These are phyloP conservation scores for Orchestia grillus DNA, from an alignment of 1,140 invertebrate species.

Conservation along the genomic window DNA sequence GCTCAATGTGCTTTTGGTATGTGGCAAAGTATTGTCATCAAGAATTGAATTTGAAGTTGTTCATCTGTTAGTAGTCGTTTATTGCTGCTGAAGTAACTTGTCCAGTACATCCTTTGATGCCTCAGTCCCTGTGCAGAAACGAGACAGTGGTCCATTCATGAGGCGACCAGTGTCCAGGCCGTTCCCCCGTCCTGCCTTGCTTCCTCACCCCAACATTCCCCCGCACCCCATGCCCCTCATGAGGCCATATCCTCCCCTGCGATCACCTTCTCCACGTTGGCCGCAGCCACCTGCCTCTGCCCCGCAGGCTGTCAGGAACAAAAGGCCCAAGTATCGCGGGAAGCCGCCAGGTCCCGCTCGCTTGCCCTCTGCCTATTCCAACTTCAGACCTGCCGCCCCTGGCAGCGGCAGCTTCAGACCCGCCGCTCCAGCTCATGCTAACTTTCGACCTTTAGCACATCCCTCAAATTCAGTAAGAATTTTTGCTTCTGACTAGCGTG, in stretches of 20 bases:
- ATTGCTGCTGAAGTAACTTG: background rate
- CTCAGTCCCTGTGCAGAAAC: background rate
- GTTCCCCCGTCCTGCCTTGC: background rate
- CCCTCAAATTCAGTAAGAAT: background rate
- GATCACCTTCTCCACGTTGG: background rate
- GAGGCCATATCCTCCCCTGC: background rate
- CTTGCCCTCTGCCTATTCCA: background rate
- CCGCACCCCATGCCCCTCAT: background rate
- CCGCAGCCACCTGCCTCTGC: background rate
- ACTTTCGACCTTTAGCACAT: background rate
- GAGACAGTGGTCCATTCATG: background rate
- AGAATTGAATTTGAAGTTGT: no score
- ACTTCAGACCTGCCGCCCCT: background rate
- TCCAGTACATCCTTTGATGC: background rate
- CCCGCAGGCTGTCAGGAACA: background rate
- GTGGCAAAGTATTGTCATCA: no score
- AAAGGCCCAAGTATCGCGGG: background rate
- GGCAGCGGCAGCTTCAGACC: background rate
- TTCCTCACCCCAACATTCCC: background rate
- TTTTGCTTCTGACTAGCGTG: background rate
- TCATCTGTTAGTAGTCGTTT: background rate
- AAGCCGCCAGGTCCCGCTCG: background rate
- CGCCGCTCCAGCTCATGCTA: background rate
- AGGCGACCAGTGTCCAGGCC: background rate
- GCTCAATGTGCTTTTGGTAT: no score